Evolutionary conservation across 37 sponge, comb jelly and placozoan species (phyloP), one percentile per base, ranked within the genome.

Genomic region (Petrosia ficiformis): DNA sequence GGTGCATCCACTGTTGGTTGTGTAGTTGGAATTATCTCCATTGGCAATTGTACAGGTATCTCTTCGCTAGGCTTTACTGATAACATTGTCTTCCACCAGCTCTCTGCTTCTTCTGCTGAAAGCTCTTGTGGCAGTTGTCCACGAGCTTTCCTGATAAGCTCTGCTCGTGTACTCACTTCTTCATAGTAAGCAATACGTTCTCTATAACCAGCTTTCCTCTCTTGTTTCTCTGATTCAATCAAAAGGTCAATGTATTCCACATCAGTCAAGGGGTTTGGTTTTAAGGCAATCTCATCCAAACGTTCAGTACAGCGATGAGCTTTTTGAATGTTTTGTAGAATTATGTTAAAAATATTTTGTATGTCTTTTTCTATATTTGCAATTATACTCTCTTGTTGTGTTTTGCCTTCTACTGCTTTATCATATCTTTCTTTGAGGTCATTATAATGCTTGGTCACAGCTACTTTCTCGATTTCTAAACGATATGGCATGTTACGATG

Each of bases 201-300:
- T 30, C 39, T 1, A 3, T 11, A 83, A 0, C 84, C 84, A 58
- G 77, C 64, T 58, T 52, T 83, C 1, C 29, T 58, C 21, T 83
- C 40, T 40, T 58, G 40, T 42, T 56, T 84, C 39, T 84, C 85
- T 36, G 78, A 72, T 30, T 84, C 57, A 44, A 84, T 84, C 28
- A 77, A 52, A 4, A 84, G 42, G 56, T 84, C 73, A 34, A 84
- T 84, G 76, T 84, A 84, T 2, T 84, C 79, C 25, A 72, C 73
- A 24, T 71, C 73, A 60, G 70, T 66, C 4, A 84, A 68, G 0
- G 78, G 85, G 32, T 84, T 72, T 33, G 78, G 85, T 19, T 72
- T 77, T 25, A 84, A 68, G 4, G 85, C 85, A 48, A 84, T 84
- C 42, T 85, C 43, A 40, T 71, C 74, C 21, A 83, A 36, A 40